Evolutionary conservation across 2,113 vertebrate genomes (phyloP), one percentile per base, ranked within the genome.

Genomic region (Pionites leucogaster): DNA sequence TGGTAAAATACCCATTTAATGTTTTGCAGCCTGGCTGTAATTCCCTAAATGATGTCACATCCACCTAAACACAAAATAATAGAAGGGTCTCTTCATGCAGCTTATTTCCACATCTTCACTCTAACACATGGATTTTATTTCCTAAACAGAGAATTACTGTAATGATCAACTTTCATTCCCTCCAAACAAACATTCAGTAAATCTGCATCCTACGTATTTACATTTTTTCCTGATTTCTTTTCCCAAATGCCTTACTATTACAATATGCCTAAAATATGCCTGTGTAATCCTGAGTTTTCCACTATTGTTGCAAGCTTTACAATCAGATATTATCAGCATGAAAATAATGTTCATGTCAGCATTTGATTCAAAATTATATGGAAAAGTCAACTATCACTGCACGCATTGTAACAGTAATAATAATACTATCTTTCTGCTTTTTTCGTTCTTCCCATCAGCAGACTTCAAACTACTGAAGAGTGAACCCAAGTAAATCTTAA

Each of bases 81-180:
- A 89, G 27, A 24, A 72, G 5, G 4, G 88, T 86, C 65, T 81
- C 49, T 60, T 91, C 13, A 62, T 55, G 71, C 19, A 71, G 16
- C 22, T 87, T 82, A 80, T 88, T 96, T 96, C 80, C 78, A 82
- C 29, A 72, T 82, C 64, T 78, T 90, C 63, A 77, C 12, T 64
- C 57, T 67, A 90, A 81, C 63, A 90, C 10, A 23, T 27, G 16
- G 41, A 49, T 82, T 90, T 91, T 72, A 67, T 88, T 92, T 88
- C 28, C 72, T 83, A 92, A 95, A 69, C 31, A 80, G 53, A 64
- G 24, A 89, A 70, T 88, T 90, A 49, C 20, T 83, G 20, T n/a
- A 74, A 69, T 28, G 59, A 68, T 59, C 52, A 55, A 6, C 25
- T 93, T 85, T 90, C 49, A 25, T 69, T 69, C 70, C 60, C 62